phyloP scores from a whole-genome alignment of 2,888 invertebrate genomes.

The Selenia dentaria region DNA sequence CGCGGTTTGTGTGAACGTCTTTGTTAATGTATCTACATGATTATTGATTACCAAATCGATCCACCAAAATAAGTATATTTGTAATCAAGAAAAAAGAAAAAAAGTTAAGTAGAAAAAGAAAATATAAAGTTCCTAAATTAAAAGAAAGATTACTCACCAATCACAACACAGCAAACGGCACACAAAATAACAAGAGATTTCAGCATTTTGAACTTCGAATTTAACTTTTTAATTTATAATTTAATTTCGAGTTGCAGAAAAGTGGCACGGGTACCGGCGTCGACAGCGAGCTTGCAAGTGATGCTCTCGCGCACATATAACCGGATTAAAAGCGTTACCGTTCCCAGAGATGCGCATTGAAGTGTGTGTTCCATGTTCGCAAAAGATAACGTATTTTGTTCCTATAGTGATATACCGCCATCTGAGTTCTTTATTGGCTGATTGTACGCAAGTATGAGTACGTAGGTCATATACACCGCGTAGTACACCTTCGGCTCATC shows the following conservation, averaged over 20 bases:
- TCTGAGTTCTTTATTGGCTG: background rate
- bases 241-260: slow-evolving; percentile 34
- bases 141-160: slow-evolving; percentile 58
- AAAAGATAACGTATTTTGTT: slow-evolving; percentile 1
- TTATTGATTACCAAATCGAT: no score
- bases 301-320: slow-evolving; percentile 60
- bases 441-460: no score
- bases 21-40: no score
- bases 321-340: slow-evolving; percentile 68
- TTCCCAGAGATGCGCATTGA: slow-evolving; percentile 47
- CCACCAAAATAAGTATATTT: no score
- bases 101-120: background rate
- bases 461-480: no score
- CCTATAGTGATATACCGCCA: background rate
- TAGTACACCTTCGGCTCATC: no score
- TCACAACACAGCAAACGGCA: slow-evolving; percentile 65
- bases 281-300: slow-evolving; percentile 66
- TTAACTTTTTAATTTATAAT: slow-evolving; percentile 21
- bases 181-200: slow-evolving; percentile 66
- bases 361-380: slow-evolving; percentile 14
- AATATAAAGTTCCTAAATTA: no score
- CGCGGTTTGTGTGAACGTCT: no score
- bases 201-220: slow-evolving; percentile 55
- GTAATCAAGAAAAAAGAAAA: background rate
- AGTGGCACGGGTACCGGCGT: slow-evolving; percentile 50